Conservation (phyloP, 2,888 invertebrate genomes). For the Drosophila mayaguana region DNA sequence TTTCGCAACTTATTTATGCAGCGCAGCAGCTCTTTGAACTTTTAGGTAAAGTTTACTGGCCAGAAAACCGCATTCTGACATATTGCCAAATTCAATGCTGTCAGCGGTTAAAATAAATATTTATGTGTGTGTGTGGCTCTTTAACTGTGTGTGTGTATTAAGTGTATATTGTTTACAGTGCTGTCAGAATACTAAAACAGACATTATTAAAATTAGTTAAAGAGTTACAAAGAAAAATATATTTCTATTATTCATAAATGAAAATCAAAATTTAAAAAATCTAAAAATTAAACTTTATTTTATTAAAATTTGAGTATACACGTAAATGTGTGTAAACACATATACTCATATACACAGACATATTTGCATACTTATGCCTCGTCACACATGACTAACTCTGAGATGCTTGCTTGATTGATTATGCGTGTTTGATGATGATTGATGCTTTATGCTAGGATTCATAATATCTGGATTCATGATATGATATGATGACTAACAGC, state of each 20-base stretch:
- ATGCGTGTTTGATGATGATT: conserved; percentile 1
- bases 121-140: conserved; percentile 2
- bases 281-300: background rate
- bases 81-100: conserved; percentile 73
- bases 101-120: conserved; percentile 33
- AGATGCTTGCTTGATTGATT: background rate
- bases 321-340: too few relatives aligned
- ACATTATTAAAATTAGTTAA: background rate
- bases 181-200: background rate
- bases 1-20: conserved; percentile 70
- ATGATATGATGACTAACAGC: conserved; percentile 1
- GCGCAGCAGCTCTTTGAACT: conserved; percentile 73
- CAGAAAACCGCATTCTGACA: conserved; percentile 75
- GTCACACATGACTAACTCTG: background rate
- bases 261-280: too few relatives aligned
- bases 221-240: too few relatives aligned
- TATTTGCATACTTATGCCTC: background rate
- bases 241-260: too few relatives aligned
- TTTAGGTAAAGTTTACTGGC: conserved; percentile 66
- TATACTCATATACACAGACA: too few relatives aligned
- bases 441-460: conserved; percentile 1
- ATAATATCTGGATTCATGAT: background rate
- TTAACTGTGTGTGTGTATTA: conserved; percentile 11
- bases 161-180: conserved; percentile 33
- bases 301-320: background rate